Evolutionary conservation across 2,797 vertebrate species (phyloP).

Genomic region (Xyrichtys novacula): DNA sequence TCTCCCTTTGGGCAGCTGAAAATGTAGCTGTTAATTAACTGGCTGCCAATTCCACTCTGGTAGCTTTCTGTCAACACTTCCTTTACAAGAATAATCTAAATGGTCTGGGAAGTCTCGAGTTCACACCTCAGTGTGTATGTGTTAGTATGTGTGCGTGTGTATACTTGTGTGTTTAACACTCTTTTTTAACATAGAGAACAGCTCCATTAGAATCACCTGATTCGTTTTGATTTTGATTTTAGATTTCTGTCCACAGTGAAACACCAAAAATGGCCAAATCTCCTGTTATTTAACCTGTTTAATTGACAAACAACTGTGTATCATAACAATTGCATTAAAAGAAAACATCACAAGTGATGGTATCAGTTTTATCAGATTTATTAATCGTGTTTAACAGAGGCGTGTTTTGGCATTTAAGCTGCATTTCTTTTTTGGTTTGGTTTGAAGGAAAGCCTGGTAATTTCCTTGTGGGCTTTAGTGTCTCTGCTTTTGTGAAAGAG

Average conservation of each 20-base stretch:
- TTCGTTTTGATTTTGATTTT: background rate
- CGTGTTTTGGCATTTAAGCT: background rate
- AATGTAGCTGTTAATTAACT: conserved; percentile 75
- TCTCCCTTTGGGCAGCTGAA: conserved; percentile 58
- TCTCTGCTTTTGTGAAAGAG: conserved; percentile 1
- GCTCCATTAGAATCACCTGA: too few relatives aligned
- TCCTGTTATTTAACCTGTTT: background rate
- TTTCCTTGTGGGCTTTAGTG: background rate
- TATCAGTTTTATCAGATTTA: too few relatives aligned
- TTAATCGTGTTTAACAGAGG: too few relatives aligned
- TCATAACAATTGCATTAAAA: too few relatives aligned
- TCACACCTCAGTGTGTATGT: conserved; percentile 57
- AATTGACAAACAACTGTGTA: background rate
- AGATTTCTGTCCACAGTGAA: background rate
- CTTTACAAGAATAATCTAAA: conserved; percentile 74
- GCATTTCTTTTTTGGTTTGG: background rate
- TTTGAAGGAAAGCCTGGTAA: conserved; percentile 2
- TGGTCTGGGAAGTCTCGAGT: conserved; percentile 70
- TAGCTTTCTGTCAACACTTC: conserved; percentile 79
- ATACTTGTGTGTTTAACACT: background rate
- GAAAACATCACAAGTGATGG: background rate
- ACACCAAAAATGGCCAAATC: background rate
- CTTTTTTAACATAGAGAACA: too few relatives aligned
- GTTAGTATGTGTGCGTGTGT: conserved; percentile 7
- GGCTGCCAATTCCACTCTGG: conserved; percentile 50